Evolutionary conservation across 1,140 invertebrate genomes (phyloP).

Genomic region (Drosophila nigrodunni): DNA sequence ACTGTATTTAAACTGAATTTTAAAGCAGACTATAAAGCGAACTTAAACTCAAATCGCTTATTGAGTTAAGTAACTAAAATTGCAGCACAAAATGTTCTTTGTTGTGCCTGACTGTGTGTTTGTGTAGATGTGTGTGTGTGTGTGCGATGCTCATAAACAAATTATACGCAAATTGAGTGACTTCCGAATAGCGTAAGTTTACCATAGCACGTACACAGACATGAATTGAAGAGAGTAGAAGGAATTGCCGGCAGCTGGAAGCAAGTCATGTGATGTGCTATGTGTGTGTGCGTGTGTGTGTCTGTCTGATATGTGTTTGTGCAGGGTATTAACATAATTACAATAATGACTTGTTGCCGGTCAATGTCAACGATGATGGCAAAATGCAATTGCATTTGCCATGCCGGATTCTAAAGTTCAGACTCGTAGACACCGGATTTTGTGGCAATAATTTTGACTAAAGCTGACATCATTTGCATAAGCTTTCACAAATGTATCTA

Average conservation of each 20-base stretch:
- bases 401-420: not conserved
- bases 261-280: constrained; percentile 9
- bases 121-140: constrained; percentile 10
- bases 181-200: constrained; percentile 58
- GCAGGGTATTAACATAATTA: constrained; percentile 75
- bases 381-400: constrained; percentile 36
- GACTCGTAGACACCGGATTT: constrained; percentile 31
- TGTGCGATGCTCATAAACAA: constrained; percentile 75
- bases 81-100: constrained; percentile 21
- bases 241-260: not conserved
- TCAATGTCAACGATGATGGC: constrained; percentile 38
- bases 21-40: not conserved
- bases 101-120: not conserved
- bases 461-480: constrained; percentile 44
- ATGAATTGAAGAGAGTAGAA: not conserved
- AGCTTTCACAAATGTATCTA: not conserved
- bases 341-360: constrained; percentile 75
- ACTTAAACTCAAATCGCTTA: too few relatives aligned
- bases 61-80: constrained; percentile 3
- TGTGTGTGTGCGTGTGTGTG: constrained; percentile 8
- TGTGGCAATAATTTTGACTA: constrained; percentile 50
- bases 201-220: constrained; percentile 29
- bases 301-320: not conserved
- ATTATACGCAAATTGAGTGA: constrained; percentile 78
- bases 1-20: not conserved